These are phyloP conservation scores for Hoplostethus atlanticus DNA, from an alignment of 2,797 vertebrate species.

Conservation along the genomic window DNA sequence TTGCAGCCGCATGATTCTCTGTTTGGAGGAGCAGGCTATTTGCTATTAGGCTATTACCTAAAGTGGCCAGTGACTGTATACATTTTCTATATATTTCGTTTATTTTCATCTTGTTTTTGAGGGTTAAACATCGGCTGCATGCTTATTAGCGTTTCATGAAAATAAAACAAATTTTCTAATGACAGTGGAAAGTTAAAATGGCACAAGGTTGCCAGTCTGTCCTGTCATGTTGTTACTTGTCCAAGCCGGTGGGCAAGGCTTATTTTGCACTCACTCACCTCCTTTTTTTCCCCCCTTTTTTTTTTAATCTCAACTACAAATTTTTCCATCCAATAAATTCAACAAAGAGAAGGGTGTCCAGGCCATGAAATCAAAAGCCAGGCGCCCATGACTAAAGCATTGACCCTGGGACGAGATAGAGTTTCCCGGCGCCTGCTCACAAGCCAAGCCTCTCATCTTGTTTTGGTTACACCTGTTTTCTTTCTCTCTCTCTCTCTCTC, in stretches of 20 bases:
- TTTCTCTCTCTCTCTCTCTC: background rate
- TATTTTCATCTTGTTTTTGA: background rate
- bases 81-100: no score
- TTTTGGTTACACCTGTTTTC: constrained; percentile 25
- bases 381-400: constrained; percentile 8
- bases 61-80: no score
- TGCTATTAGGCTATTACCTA: no score
- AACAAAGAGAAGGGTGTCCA: background rate
- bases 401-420: background rate
- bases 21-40: no score
- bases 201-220: background rate
- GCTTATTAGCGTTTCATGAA: background rate
- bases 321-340: constrained; percentile 9
- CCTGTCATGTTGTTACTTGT: background rate
- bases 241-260: background rate
- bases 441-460: constrained; percentile 11
- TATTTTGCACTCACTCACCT: constrained; percentile 9
- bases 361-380: constrained; percentile 21
- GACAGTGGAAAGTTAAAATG: background rate
- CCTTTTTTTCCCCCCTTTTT: background rate
- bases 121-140: background rate
- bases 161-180: background rate
- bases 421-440: background rate
- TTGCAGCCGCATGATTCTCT: no score
- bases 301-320: background rate